Evolutionary conservation across 2,797 vertebrate species (phyloP).

Genomic region (Tiaroga cobitis): DNA sequence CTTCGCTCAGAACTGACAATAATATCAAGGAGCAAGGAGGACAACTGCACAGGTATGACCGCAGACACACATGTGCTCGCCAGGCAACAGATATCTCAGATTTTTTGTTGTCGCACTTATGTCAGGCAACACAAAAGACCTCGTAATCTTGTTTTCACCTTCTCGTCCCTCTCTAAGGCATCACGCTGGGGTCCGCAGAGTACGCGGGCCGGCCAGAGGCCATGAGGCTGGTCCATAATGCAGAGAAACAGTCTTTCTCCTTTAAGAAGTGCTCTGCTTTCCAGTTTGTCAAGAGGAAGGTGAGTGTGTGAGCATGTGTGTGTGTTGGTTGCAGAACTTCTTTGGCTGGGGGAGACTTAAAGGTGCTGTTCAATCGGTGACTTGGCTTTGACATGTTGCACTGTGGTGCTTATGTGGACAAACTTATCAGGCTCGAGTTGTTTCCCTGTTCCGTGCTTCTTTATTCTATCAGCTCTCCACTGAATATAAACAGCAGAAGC

Average conservation of each 20-base stretch:
- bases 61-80: background rate
- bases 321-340: conserved; percentile 9
- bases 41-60: conserved; percentile 39
- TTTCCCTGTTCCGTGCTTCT: background rate
- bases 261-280: conserved; percentile 98
- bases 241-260: conserved; percentile 87
- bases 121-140: background rate
- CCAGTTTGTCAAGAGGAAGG: conserved; percentile 98
- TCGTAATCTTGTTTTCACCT: background rate
- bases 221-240: conserved; percentile 78
- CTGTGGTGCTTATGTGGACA: background rate
- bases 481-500: background rate
- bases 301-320: conserved; percentile 72
- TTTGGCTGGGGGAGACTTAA: background rate
- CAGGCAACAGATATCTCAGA: background rate
- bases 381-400: background rate
- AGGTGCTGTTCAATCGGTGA: background rate
- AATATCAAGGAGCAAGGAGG: conserved; percentile 14
- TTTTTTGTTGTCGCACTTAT: background rate
- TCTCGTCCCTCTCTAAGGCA: conserved; percentile 43
- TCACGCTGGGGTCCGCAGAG: conserved; percentile 82
- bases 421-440: background rate
- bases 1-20: conserved; percentile 44
- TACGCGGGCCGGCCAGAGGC: conserved; percentile 74
- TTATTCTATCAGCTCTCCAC: background rate